Evolutionary conservation across 2,888 invertebrate species (phyloP), one percentile per base, ranked within the genome.

Genomic region (Cheilosia impressa): DNA sequence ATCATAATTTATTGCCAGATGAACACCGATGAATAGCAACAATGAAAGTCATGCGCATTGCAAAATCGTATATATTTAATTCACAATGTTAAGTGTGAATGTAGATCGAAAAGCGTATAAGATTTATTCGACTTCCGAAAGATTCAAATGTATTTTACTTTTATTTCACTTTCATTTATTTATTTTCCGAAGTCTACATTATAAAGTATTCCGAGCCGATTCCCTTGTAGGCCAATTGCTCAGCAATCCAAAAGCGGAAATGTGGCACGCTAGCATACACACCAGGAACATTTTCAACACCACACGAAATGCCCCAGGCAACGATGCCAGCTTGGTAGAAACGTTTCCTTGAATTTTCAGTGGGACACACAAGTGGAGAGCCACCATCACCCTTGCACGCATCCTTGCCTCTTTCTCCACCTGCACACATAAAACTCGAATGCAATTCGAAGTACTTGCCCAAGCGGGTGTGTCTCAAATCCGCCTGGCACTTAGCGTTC

Each of bases 301-400:
- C 96, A 89, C 97, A 97, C 0, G 95, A 96, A 84, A 97, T 95
- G 19, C 97, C 97, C 97, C 97, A 97, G 1, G 96, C 95, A 0
- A 97, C 96, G 52, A 96, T 95, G 1, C 96, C 96, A 17, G 90
- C 90, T 38, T 91, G 90, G 68, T 90, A 90, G 53, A 81, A 92
- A 4, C 91, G 90, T 22, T 89, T 87, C 9, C 87, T 87, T 19
- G 88, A 81, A 0, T 84, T 87, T 75, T 92, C 91, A 63, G 95
- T 92, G 0, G 96, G 95, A 87, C 97, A 97, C 0, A 96, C 95
- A 9, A 97, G 92, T 0, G 97, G 96, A 19, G 96, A 95, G 1
- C 97, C 97, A 0, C 97, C 97, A 89, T 97, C 97, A 2, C 94
- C 95, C 89, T 94, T 94, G 92, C 97, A 97, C 0, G 96, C 95